Evolutionary conservation across 2,113 vertebrate species (phyloP).

Genomic region (Tragelaphus strepsiceros): DNA sequence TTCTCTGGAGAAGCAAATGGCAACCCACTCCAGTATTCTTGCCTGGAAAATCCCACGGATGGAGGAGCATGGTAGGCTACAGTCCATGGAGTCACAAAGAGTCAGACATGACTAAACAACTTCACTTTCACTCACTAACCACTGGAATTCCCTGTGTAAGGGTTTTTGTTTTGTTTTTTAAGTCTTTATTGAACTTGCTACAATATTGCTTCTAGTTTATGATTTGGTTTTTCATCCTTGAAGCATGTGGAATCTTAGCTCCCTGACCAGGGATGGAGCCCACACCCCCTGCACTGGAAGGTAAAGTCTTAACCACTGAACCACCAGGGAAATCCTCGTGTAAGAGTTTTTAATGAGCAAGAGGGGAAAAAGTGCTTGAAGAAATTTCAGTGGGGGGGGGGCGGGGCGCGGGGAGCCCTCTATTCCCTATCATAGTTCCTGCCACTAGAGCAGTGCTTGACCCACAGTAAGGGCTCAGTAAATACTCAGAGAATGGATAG

Average conservation of each 20-base stretch:
- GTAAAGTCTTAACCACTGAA: neutral
- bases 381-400: neutral
- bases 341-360: neutral
- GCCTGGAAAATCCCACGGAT: neutral
- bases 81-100: neutral
- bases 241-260: neutral
- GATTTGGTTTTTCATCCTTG: neutral
- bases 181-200: neutral
- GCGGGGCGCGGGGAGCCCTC: neutral
- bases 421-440: too few species aligned
- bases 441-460: neutral
- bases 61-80: neutral
- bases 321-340: neutral
- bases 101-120: accelerated
- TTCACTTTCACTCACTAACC: neutral
- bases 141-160: neutral
- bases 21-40: neutral
- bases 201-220: neutral
- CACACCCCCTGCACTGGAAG: neutral
- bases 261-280: neutral
- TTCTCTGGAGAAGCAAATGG: neutral
- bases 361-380: neutral
- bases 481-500: neutral
- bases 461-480: neutral
- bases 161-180: neutral